Conservation (phyloP, 2,888 invertebrate genomes). For the Pollenia labialis region DNA sequence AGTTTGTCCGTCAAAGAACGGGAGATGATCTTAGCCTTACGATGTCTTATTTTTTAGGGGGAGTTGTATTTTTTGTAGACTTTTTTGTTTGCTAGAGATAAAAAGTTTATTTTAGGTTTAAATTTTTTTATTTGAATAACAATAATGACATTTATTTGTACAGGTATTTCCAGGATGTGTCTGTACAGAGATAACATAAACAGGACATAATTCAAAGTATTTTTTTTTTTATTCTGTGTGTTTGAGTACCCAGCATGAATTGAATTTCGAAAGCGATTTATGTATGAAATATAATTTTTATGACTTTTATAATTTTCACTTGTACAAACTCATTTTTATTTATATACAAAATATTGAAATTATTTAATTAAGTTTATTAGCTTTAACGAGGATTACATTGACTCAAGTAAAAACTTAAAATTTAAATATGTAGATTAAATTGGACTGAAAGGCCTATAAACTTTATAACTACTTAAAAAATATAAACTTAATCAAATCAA, state of each 20-base stretch:
- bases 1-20: constrained; percentile 36
- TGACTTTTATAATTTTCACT: constrained; percentile 21
- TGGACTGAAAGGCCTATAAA: too few relatives aligned
- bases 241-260: constrained; percentile 25
- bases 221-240: too few relatives aligned
- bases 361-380: background rate
- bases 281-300: constrained; percentile 15
- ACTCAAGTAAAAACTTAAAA: background rate
- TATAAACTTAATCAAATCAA: too few relatives aligned
- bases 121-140: constrained; percentile 22
- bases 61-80: background rate
- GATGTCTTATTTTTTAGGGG: constrained; percentile 10
- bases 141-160: constrained; percentile 46
- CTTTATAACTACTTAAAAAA: too few relatives aligned
- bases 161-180: constrained; percentile 50
- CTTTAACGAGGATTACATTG: background rate
- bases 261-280: constrained; percentile 38
- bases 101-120: constrained; percentile 33
- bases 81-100: constrained; percentile 26
- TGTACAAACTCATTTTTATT: constrained; percentile 9
- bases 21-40: constrained; percentile 23
- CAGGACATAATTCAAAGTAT: constrained; percentile 3
- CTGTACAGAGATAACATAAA: background rate
- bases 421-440: background rate
- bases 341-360: constrained; percentile 10